Base-by-base conservation (phyloP, 2,797 vertebrate species). In the Erpetoichthys calabaricus region DNA sequence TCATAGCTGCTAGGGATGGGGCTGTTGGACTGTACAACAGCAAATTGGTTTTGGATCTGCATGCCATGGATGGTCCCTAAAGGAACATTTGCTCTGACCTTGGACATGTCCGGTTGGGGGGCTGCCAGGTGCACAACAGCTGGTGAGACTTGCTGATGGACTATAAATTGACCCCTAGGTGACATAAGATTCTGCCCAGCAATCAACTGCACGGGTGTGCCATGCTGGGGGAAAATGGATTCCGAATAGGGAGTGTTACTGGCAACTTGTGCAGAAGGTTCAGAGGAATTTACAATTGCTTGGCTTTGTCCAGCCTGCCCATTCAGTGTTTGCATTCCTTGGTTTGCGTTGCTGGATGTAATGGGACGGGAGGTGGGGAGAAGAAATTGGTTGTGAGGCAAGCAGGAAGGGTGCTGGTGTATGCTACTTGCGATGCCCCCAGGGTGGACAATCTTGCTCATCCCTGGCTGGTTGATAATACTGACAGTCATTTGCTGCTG, bases 281-380 rank as follows among this genome's bases (percentile, higher is more conserved):
- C 25, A 25, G 25, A 25, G 25, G 25, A n/a, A n/a, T n/a, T n/a
- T n/a, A n/a, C n/a, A n/a, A n/a, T n/a, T n/a, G n/a, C n/a, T n/a
- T 85, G 86, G 66, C 81, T 78, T 75, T 89, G 88, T 63, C 90
- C 75, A 61, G 89, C 74, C 8, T 88, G 88, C 45, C 86, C 86
- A 56, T 91, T 91, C 69, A 90, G 87, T 55, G 86, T 63, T 70
- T 93, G 91, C 65, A 97, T 77, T 1, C 79, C 86, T 4, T 93
- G 92, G 66, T 91, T 84, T 62, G 84, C 76, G 51, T 77, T 86
- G 70, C 85, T 85, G 56, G 88, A 81, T 62, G 86, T 86, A 67
- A 96, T 85, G 1, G 91, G 79, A 62, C 95, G 75, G 62, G 89
- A 89, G 62, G 84, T 83, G 49, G 93, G 92, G 70, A 97, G 82